Conservation (phyloP, 2,888 invertebrate species). For the Acanthopleura granulata region DNA sequence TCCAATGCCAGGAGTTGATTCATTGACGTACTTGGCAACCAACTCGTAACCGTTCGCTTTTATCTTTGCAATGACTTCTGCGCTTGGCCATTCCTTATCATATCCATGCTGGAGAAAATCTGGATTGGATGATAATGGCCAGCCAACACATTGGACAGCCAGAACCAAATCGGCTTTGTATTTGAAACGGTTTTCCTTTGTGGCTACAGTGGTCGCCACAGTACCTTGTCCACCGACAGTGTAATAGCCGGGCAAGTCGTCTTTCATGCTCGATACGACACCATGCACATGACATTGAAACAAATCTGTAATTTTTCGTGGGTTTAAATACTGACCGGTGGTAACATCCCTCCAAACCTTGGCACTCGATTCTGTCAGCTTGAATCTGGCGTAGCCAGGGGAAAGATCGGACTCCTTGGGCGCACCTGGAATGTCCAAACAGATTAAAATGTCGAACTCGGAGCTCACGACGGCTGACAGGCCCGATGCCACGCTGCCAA, state of each 20-base stretch:
- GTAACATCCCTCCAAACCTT: background rate
- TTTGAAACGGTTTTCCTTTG: background rate
- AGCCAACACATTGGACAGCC: background rate
- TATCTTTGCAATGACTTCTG: background rate
- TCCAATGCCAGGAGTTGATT: background rate
- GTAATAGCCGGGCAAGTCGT: background rate
- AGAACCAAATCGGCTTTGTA: slow-evolving; percentile 7
- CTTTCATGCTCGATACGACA: background rate
- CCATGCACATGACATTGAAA: background rate
- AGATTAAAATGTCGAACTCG: slow-evolving; percentile 6
- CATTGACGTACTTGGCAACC: background rate
- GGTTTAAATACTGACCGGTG: background rate
- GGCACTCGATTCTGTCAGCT: background rate
- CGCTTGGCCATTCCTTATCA: background rate
- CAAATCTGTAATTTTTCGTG: background rate
- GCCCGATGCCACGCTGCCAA: background rate
- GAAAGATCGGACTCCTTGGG: background rate
- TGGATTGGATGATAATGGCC: background rate
- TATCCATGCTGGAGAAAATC: background rate
- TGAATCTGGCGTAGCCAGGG: background rate
- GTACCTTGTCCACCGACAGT: background rate
- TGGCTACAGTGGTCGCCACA: background rate
- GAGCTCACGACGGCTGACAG: background rate
- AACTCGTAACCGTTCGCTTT: slow-evolving; percentile 1
- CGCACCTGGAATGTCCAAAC: background rate